Percentiles rank a stretch among this genome's conserved stretches.
Conservation (phyloP, 2,113 vertebrate species). For the Cathartes aura region DNA sequence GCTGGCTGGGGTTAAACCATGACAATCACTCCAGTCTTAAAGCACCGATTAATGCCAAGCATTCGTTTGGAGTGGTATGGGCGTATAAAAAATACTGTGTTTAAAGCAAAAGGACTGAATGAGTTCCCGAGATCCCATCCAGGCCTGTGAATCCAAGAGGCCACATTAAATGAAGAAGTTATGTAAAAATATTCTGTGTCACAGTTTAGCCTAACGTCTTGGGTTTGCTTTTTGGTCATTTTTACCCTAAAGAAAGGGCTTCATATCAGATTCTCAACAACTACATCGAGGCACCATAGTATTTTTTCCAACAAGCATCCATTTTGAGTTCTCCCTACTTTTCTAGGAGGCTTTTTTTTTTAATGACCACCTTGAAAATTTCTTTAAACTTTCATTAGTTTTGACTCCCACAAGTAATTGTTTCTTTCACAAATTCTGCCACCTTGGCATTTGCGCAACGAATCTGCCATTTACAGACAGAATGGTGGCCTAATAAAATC, state of each 20-base stretch:
- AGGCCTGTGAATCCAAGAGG: background rate
- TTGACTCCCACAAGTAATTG: background rate
- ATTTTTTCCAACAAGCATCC: background rate
- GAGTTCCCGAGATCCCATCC: background rate
- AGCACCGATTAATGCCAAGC: background rate
- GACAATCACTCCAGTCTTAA: background rate
- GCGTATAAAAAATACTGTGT: background rate
- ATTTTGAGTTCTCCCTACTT: background rate
- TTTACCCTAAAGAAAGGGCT: background rate
- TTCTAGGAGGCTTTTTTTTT: background rate
- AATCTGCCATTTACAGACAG: background rate
- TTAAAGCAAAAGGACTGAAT: background rate
- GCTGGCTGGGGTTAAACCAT: too few relatives aligned
- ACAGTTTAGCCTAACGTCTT: background rate
- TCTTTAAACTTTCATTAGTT: background rate
- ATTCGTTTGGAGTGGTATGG: background rate
- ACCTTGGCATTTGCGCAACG: background rate
- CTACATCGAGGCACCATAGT: background rate
- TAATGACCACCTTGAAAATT: background rate
- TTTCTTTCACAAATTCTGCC: background rate
- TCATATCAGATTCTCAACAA: background rate
- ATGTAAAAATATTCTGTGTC: background rate
- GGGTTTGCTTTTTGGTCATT: background rate
- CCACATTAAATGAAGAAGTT: background rate
- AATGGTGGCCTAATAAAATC: background rate